Evolutionary conservation across 37 sponge, comb jelly and placozoan genomes (phyloP), one percentile per base, ranked within the genome.

Genomic region (Theonella swinhoei): DNA sequence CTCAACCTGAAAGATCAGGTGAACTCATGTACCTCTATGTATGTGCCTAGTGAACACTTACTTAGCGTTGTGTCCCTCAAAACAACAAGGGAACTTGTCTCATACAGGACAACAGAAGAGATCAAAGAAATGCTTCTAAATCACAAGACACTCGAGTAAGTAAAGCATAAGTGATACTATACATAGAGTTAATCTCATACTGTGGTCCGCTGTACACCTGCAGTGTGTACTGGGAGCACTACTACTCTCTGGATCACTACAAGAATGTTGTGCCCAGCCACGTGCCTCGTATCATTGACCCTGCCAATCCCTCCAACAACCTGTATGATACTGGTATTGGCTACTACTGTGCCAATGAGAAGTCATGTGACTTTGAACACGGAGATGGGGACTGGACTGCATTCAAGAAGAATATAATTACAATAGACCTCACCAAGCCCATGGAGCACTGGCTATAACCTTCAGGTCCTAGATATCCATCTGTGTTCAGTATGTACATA

Each of bases 261-360:
- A 71, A 70, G 4, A 39, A 41, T 32, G 62, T 85, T n/a, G 39
- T 69, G 30, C 39, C 62, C 0, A 42, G 68, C 26, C 64, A 60
- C 23, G 42, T 68, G 8, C 93, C 93, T 35, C 90, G 74, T 39
- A 89, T 93, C 39, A 26, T 89, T n/a, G 93, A 93, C 47, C 89
- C 89, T 39, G 93, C 89, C 30, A 89, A 93, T 67, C 93, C 93
- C 33, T 70, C 82, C 74, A 85, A 93, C 60, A 89, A 93, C 72
- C 78, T 93, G 23, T 93, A 93, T 68, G 30, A 20, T 31, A 80
- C 80, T 39, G 93, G 89, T 3, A 62, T 93, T 8, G 71, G 60
- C 25, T 26, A 39, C 14, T 87, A 76, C n/a, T 30, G 31, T n/a
- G 42, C 84, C 36, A 24, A 73, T 26, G 22, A 68, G 7, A 63